These are phyloP conservation scores for Tethya wilhelma DNA, from an alignment of 37 sponge, comb jelly and placozoan genomes.

Conservation along the genomic window DNA sequence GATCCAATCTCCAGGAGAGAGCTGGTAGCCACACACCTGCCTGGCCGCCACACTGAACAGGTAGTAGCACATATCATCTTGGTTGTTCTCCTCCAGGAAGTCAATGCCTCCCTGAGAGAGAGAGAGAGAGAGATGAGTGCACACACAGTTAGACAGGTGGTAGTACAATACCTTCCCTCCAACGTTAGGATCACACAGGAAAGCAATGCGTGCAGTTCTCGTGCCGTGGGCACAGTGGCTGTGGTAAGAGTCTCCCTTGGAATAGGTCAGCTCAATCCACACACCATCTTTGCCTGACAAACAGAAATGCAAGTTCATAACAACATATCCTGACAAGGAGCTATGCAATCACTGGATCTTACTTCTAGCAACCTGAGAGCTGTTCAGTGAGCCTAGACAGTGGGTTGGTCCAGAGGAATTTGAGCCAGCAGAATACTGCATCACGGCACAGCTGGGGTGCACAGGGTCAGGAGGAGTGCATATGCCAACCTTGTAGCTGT, in stretches of 20 bases:
- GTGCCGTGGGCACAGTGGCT: conserved; percentile 38
- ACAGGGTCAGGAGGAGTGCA: conserved; percentile 20
- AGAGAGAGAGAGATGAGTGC: not conserved
- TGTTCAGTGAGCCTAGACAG: conserved; percentile 32
- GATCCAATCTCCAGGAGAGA: conserved; percentile 54
- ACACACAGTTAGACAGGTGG: too few relatives aligned
- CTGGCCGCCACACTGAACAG: conserved; percentile 50
- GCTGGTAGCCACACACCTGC: conserved; percentile 52
- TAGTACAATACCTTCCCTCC: conserved; percentile 53
- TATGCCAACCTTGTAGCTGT: conserved; percentile 51
- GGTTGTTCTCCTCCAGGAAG: conserved; percentile 75
- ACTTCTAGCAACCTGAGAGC: conserved; percentile 53
- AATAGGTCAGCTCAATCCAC: conserved; percentile 75
- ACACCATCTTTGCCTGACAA: conserved; percentile 31
- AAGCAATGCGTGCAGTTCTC: conserved; percentile 53
- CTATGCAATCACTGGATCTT: conserved; percentile 5
- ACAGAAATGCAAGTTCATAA: too few relatives aligned
- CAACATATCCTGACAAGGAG: not conserved
- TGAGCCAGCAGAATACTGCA: conserved; percentile 36
- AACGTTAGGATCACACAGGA: conserved; percentile 70
- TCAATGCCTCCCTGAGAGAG: conserved; percentile 47
- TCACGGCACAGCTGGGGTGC: conserved; percentile 30
- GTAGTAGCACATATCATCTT: conserved; percentile 68
- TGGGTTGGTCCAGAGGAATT: not conserved
- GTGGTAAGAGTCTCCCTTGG: conserved; percentile 45